phyloP scores from a whole-genome alignment of 2,888 invertebrate genomes.

The Platypus cylindrus region DNA sequence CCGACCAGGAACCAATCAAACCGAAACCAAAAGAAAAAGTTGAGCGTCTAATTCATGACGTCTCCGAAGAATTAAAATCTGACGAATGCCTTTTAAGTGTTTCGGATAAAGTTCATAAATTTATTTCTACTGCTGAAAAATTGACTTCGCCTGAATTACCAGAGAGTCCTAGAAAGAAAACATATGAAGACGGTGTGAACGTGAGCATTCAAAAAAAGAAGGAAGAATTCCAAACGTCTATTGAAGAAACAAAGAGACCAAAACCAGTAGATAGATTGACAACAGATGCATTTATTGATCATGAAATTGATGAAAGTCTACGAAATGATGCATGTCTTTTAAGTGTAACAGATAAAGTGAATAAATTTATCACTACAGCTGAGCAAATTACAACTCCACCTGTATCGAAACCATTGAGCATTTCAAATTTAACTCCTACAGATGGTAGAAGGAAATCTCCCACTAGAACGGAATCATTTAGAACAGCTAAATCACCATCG shows the following conservation, averaged over 20 bases:
- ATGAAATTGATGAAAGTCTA: slow-evolving; percentile 23
- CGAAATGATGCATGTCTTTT: slow-evolving; percentile 44
- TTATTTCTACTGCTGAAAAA: slow-evolving; percentile 42
- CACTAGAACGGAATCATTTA: slow-evolving; percentile 13
- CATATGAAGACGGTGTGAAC: slow-evolving; percentile 31
- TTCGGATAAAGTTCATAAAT: slow-evolving; percentile 56
- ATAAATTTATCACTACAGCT: slow-evolving; percentile 48
- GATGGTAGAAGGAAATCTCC: slow-evolving; percentile 16
- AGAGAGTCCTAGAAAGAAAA: slow-evolving; percentile 28
- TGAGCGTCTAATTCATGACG: slow-evolving; percentile 40
- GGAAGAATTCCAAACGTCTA: slow-evolving; percentile 32
- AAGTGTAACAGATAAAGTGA: slow-evolving; percentile 54
- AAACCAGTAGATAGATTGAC: slow-evolving; percentile 13
- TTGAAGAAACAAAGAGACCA: slow-evolving; percentile 17
- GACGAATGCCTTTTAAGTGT: slow-evolving; percentile 55
- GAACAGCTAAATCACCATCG: slow-evolving; percentile 15
- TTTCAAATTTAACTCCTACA: slow-evolving; percentile 17
- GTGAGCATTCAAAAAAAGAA: slow-evolving; percentile 42
- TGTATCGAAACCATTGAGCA: slow-evolving; percentile 17
- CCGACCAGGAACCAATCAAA: slow-evolving; percentile 28
- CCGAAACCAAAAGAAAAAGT: slow-evolving; percentile 30
- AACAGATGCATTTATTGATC: too few species aligned
- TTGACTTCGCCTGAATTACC: slow-evolving; percentile 21
- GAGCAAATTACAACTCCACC: slow-evolving; percentile 38
- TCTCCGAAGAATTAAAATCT: slow-evolving; percentile 41